phyloP scores from a whole-genome alignment of 1,140 invertebrate genomes.

The Drosophila mojavensis region DNA sequence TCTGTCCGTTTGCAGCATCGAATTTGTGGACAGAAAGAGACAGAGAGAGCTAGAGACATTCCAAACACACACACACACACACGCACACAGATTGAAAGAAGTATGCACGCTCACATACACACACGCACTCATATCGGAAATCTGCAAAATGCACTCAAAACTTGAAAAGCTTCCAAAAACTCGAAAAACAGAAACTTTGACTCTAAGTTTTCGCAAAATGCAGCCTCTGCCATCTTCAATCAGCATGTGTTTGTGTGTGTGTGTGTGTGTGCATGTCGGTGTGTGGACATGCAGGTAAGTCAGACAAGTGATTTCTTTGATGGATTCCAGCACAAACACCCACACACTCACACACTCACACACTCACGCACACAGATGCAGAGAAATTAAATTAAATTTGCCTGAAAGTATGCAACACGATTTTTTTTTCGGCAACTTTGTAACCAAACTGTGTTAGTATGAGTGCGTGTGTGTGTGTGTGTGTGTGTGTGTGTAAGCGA shows the following conservation, averaged over 20 bases:
- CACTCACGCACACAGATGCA: constrained; percentile 38
- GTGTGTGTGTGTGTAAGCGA: constrained; percentile 16
- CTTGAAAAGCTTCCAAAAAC: constrained; percentile 24
- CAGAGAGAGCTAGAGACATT: not conserved
- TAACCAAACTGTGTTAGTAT: constrained; percentile 5
- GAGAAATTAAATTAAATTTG: constrained; percentile 71
- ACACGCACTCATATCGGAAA: constrained; percentile 1
- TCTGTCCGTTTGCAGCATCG: constrained; percentile 19
- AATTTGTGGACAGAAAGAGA: constrained; percentile 3
- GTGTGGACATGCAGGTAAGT: constrained; percentile 45
- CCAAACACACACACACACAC: not conserved
- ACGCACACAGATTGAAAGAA: not conserved
- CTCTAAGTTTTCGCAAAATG: constrained; percentile 43
- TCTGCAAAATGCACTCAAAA: constrained; percentile 19
- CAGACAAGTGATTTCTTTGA: constrained; percentile 53
- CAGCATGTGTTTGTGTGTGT: constrained; percentile 4
- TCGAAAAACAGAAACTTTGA: constrained; percentile 44
- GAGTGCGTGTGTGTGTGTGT: constrained; percentile 6
- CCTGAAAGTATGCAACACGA: constrained; percentile 74
- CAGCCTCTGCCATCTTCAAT: constrained; percentile 12
- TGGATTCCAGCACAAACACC: constrained; percentile 31
- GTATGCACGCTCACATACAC: constrained; percentile 8
- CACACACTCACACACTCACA: not conserved
- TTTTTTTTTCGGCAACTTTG: constrained; percentile 66
- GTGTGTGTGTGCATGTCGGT: not conserved